phyloP scores from a whole-genome alignment of 2,113 vertebrate genomes.

The Syrmaticus mikado region DNA sequence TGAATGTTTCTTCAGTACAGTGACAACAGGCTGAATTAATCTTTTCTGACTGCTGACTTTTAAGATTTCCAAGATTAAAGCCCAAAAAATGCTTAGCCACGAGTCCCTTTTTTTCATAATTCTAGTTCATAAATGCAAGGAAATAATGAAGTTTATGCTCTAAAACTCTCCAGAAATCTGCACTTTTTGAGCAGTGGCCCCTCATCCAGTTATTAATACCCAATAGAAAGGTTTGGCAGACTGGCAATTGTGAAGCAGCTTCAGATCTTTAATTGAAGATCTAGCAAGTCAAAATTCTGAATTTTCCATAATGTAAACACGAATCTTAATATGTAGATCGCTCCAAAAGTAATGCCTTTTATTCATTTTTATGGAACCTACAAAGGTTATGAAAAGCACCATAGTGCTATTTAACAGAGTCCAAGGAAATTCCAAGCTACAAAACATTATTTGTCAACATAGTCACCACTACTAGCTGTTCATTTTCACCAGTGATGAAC shows the following conservation, averaged over 20 bases:
- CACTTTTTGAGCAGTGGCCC: background rate
- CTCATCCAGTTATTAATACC: accelerated
- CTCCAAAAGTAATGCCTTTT: background rate
- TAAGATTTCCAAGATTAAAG: background rate
- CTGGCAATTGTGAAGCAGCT: background rate
- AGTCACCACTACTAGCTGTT: background rate
- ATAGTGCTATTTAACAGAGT: background rate
- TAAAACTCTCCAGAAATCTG: background rate
- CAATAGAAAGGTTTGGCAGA: background rate
- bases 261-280: background rate
- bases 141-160: background rate
- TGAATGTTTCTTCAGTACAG: background rate
- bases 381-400: background rate
- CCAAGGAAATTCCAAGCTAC: background rate
- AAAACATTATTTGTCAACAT: background rate
- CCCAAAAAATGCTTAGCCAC: background rate
- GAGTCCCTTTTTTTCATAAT: background rate
- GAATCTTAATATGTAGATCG: background rate
- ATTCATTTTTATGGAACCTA: background rate
- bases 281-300: background rate
- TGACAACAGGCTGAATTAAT: background rate
- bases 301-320: background rate
- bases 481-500: background rate
- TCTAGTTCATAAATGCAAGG: background rate
- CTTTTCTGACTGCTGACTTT: background rate